Conservation (phyloP, 2,888 invertebrate genomes). For the Pegoplata infirma region DNA sequence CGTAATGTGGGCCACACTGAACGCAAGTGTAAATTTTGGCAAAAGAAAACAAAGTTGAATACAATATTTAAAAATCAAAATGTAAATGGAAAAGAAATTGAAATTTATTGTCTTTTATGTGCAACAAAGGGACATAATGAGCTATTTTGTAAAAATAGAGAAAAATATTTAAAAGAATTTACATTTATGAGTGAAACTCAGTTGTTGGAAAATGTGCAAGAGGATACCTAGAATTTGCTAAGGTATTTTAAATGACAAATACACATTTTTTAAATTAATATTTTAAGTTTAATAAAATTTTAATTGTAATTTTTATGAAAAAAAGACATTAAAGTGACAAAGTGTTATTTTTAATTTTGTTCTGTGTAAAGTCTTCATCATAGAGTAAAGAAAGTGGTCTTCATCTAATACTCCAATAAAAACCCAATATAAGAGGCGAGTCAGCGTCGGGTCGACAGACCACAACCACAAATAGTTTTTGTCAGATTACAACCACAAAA, state of each 20-base stretch:
- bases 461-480: too few relatives aligned
- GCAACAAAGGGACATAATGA: constrained; percentile 64
- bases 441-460: too few relatives aligned
- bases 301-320: background rate
- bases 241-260: background rate
- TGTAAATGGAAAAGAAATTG: constrained; percentile 8
- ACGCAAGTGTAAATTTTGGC: constrained; percentile 67
- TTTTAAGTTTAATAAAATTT: background rate
- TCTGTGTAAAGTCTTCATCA: too few relatives aligned
- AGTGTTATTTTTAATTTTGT: too few relatives aligned
- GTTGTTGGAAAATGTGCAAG: constrained; percentile 30
- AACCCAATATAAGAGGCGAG: too few relatives aligned
- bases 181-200: constrained; percentile 63
- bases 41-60: background rate
- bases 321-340: too few relatives aligned
- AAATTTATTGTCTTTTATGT: constrained; percentile 64
- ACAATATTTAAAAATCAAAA: constrained; percentile 9
- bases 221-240: background rate
- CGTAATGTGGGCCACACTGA: constrained; percentile 74
- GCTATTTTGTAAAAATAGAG: constrained; percentile 57
- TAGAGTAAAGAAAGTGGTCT: too few relatives aligned
- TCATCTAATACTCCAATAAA: too few relatives aligned
- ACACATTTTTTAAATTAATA: background rate
- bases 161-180: constrained; percentile 60
- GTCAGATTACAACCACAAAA: too few relatives aligned